Base-by-base conservation (phyloP, 2,113 vertebrate genomes). In the Cairina moschata region DNA sequence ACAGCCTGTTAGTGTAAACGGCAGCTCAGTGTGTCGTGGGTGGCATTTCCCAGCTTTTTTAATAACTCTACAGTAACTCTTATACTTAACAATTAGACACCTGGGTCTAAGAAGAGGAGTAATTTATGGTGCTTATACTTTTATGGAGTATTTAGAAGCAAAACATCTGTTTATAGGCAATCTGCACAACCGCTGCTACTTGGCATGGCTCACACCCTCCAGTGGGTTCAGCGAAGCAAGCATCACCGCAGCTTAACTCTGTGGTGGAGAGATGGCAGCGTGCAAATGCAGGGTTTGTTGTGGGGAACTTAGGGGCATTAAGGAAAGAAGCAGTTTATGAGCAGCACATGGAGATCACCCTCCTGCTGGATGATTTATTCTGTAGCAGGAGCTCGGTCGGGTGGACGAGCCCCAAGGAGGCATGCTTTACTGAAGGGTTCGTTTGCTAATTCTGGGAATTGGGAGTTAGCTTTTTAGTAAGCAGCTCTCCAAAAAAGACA, bases 231-330 rank as follows among this genome's bases (percentile, higher is more conserved):
- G 59, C 40, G 54, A 4, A 83, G 63, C 17, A 11, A 31, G 12
- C 8, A 3, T 48, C 22, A 0, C 13, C 12, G 20, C 4, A 1
- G 4, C 8, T 9, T 16, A 6, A 65, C 11, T 0, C 50, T 28
- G 29, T 23, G 48, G 7, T 8, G 52, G 50, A 25, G 83, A 29
- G 34, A 1, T 32, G 42, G 5, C 2, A 2, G 26, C 2, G 11
- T 32, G 42, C 23, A 28, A 34, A n/a, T 32, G 26, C 50, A 8
- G 46, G 46, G 12, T 16, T 14, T 17, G 14, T 44, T n/a, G 13
- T 21, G 54, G 32, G 44, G 28, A 55, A 22, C 7, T 26, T 26
- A 25, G 11, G 40, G 29, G 15, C 3, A 2, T 25, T 48, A n/a
- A 25, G 40, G 79, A 40, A 36, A 40, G 40, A n/a, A 46, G 38